Evolutionary conservation across 2,888 invertebrate species (phyloP).

Genomic region (Helleia helle): DNA sequence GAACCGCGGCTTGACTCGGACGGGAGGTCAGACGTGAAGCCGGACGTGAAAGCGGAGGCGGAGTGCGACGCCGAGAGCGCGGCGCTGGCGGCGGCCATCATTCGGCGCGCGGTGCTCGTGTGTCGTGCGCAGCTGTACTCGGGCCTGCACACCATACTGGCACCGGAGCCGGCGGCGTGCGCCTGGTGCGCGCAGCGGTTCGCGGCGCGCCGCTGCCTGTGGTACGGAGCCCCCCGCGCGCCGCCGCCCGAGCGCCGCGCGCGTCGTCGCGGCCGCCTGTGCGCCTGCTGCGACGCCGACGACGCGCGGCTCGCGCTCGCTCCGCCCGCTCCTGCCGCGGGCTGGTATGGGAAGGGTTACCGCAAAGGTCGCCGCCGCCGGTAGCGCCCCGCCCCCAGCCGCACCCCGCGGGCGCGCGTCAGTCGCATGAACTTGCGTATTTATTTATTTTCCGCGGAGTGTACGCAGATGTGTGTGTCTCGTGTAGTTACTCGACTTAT

Average conservation of each 20-base stretch:
- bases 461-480: background rate
- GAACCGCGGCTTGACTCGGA: slow-evolving; percentile 30
- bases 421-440: background rate
- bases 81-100: slow-evolving; percentile 53
- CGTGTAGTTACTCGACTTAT: background rate
- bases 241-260: slow-evolving; percentile 34
- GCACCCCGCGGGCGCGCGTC: background rate
- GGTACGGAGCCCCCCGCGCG: slow-evolving; percentile 67
- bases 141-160: slow-evolving; percentile 72
- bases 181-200: slow-evolving; percentile 41
- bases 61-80: slow-evolving; percentile 27
- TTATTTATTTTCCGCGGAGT: background rate
- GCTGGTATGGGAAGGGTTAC: slow-evolving; percentile 93
- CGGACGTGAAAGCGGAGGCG: slow-evolving; percentile 14
- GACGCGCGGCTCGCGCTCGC: slow-evolving; percentile 18
- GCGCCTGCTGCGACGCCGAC: slow-evolving; percentile 75
- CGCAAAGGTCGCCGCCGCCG: slow-evolving; percentile 78
- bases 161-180: slow-evolving; percentile 30
- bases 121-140: slow-evolving; percentile 69
- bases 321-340: slow-evolving; percentile 57
- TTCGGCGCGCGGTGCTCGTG: slow-evolving; percentile 60
- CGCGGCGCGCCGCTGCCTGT: slow-evolving; percentile 48
- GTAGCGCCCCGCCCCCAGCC: slow-evolving; percentile 38
- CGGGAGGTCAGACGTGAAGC: slow-evolving; percentile 19
- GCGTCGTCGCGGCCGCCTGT: slow-evolving; percentile 69